Percentiles rank a stretch among this genome's conserved stretches.
Evolutionary conservation across 2,888 invertebrate species (phyloP).

Genomic region (Yponomeuta evonymella): DNA sequence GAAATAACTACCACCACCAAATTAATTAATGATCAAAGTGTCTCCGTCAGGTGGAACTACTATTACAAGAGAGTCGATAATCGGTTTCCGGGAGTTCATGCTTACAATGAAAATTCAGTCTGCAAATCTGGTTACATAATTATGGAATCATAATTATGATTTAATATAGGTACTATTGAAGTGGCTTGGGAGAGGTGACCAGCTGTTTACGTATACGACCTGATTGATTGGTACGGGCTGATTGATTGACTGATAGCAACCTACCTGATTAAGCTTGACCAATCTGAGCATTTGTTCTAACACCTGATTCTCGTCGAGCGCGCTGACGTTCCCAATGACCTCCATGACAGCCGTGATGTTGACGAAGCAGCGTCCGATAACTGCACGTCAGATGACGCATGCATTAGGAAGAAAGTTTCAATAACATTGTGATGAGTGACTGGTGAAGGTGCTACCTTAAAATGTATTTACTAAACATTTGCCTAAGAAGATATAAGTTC

Average conservation of each 20-base stretch:
- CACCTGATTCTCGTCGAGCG: constrained; percentile 36
- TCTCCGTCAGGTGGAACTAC: not conserved
- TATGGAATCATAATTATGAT: too few species aligned
- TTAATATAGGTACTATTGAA: too few species aligned
- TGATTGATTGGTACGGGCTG: not conserved
- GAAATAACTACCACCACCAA: not conserved
- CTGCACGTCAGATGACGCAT: constrained; percentile 34
- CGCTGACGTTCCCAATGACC: constrained; percentile 22
- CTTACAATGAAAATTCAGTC: not conserved
- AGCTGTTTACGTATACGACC: not conserved
- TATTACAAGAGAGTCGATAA: not conserved
- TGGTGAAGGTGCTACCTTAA: not conserved
- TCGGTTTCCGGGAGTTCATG: not conserved
- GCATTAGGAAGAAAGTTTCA: not conserved
- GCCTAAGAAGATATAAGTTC: not conserved
- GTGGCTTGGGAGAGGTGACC: too few species aligned
- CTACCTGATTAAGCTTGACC: constrained; percentile 31
- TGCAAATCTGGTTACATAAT: too few species aligned
- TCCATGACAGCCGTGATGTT: constrained; percentile 42
- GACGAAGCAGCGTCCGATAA: constrained; percentile 58
- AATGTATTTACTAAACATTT: too few species aligned
- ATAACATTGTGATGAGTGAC: not conserved
- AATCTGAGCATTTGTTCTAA: constrained; percentile 41
- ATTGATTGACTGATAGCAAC: not conserved
- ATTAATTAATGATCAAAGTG: not conserved